Percentiles rank a stretch among this genome's conserved stretches.
phyloP scores from a whole-genome alignment of 1,140 invertebrate species.

The Druon quercuslanigerum region DNA sequence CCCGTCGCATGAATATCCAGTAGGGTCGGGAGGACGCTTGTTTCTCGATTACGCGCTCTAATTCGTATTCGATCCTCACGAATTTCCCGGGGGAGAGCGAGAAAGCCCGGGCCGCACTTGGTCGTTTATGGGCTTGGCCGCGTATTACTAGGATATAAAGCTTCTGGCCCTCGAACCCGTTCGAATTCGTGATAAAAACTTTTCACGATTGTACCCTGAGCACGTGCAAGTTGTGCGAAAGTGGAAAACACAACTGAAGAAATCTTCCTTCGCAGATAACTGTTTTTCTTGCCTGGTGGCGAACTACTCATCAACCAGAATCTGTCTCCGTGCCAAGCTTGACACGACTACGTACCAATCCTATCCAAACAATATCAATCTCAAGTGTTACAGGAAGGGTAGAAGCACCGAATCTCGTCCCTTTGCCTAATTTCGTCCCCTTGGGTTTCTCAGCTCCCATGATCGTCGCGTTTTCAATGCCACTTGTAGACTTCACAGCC shows the following conservation, averaged over 20 bases:
- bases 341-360: not conserved
- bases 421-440: too few relatives aligned
- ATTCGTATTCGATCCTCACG: constrained; percentile 43
- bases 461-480: too few relatives aligned
- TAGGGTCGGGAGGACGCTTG: constrained; percentile 32
- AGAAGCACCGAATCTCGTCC: too few relatives aligned
- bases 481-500: too few relatives aligned
- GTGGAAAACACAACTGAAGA: not conserved
- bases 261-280: too few relatives aligned
- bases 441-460: too few relatives aligned
- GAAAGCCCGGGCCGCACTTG: constrained; percentile 35
- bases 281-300: not conserved
- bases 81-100: constrained; percentile 42
- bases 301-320: not conserved
- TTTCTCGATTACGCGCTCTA: constrained; percentile 48
- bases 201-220: not conserved
- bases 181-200: constrained; percentile 13
- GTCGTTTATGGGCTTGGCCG: constrained; percentile 25
- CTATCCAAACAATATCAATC: not conserved
- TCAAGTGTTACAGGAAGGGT: not conserved
- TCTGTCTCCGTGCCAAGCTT: not conserved
- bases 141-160: constrained; percentile 15
- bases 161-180: constrained; percentile 3
- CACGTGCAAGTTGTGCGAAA: constrained; percentile 8
- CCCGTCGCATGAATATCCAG: constrained; percentile 27